A percentile compares a stretch with the other conserved stretches of the same genome.
phyloP scores from a whole-genome alignment of 2,888 invertebrate species.

The Caenorhabditis angaria region DNA sequence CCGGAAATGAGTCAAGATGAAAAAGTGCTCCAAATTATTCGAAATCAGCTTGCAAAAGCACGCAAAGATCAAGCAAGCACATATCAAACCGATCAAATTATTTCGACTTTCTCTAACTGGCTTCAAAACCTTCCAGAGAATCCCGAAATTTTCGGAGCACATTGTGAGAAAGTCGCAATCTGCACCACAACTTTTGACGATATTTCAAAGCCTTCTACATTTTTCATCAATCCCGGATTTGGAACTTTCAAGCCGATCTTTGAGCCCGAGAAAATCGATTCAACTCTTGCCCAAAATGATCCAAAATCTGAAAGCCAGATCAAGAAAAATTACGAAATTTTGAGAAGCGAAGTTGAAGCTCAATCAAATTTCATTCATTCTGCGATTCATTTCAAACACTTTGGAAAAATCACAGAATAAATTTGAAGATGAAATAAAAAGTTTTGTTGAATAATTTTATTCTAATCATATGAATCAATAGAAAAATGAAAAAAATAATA shows the following conservation, averaged over 20 bases:
- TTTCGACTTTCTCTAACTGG: constrained; percentile 6
- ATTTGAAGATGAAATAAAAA: no score
- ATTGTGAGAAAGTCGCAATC: not conserved
- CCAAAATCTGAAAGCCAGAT: not conserved
- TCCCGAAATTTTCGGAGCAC: not conserved
- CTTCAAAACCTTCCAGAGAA: not conserved
- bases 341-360: constrained; percentile 24
- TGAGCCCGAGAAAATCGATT: not conserved
- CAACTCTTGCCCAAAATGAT: not conserved
- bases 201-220: not conserved
- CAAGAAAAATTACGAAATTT: constrained; percentile 27
- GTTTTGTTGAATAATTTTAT: no score
- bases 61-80: not conserved
- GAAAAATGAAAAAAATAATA: constrained; percentile 1
- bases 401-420: not conserved
- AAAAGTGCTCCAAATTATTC: not conserved
- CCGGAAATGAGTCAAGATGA: constrained; percentile 9
- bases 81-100: constrained; percentile 8
- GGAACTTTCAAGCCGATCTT: constrained; percentile 6
- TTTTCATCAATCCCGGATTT: constrained; percentile 9
- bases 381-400: constrained; percentile 36
- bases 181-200: not conserved
- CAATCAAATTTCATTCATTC: constrained; percentile 42
- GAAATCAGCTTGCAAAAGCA: not conserved
- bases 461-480: no score